Evolutionary conservation across 2,888 invertebrate genomes (phyloP), one percentile per base, ranked within the genome.

Genomic region (Anaspis maculata): DNA sequence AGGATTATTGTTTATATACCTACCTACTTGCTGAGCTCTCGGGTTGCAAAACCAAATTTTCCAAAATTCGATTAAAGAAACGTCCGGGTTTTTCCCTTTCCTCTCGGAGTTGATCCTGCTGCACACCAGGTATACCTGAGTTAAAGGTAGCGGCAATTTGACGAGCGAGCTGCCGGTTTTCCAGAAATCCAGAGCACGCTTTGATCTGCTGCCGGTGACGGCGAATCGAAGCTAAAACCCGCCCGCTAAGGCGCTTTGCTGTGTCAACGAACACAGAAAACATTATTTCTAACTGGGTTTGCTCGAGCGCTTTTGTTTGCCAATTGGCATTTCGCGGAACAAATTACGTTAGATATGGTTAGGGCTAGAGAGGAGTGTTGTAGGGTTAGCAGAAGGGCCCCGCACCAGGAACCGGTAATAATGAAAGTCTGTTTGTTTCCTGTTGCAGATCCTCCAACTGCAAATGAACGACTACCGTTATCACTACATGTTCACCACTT

Each of bases 401-500:
- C n/a, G n/a, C n/a, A n/a, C n/a, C n/a, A n/a, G n/a, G n/a, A n/a
- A n/a, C n/a, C n/a, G n/a, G n/a, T n/a, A n/a, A n/a, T n/a, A n/a
- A n/a, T n/a, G n/a, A n/a, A n/a, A n/a, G n/a, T n/a, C n/a, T n/a
- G n/a, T n/a, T n/a, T n/a, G n/a, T n/a, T n/a, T n/a, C n/a, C 19
- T 49, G 44, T 75, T 76, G 21, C 78, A 95, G 94, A 90, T 94
- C 48, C 69, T 92, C 10, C 90, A 92, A 59, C 72, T 94, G 6
- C 91, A 92, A 66, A 95, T 95, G 94, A 91, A 94, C 60, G 92
- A 92, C 59, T 88, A 90, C 62, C 74, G 88, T 53, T 94, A 91
- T 58, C 94, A 95, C 62, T 95, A 91, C 61, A 84, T 94, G 71
- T 94, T 94, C 59, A 92, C 92, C 10, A 90, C 91, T 3, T 86